Percentiles rank a stretch among this genome's conserved stretches.
These are phyloP conservation scores for Microctonus hyperodae DNA, from an alignment of 2,888 invertebrate genomes.

Conservation along the genomic window DNA sequence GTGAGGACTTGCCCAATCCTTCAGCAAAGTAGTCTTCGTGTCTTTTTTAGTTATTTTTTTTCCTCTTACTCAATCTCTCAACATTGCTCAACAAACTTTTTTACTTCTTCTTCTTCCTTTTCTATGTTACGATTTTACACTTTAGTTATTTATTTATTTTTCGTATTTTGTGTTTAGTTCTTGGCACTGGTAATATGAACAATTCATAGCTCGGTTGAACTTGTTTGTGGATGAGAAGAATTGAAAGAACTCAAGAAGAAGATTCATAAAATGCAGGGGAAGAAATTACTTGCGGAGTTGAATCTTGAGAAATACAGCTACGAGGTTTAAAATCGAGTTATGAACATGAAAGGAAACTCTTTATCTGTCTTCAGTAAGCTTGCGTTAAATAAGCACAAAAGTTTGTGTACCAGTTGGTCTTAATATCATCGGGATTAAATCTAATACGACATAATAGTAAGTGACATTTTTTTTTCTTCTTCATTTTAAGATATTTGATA, in stretches of 20 bases:
- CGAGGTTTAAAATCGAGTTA: slow-evolving; percentile 7
- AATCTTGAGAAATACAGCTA: not conserved
- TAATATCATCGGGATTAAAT: not conserved
- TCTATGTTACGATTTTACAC: too few relatives aligned
- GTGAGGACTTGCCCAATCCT: slow-evolving; percentile 1
- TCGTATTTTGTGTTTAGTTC: not conserved
- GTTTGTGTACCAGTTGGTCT: not conserved
- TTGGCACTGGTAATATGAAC: not conserved
- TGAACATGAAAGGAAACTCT: not conserved
- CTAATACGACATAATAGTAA: not conserved
- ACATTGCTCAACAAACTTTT: slow-evolving; percentile 14
- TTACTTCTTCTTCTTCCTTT: not conserved
- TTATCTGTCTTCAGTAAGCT: not conserved
- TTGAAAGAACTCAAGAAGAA: not conserved
- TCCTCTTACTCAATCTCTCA: not conserved
- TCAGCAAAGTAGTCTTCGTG: not conserved
- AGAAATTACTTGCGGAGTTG: not conserved
- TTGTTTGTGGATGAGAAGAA: not conserved
- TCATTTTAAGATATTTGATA: too few relatives aligned
- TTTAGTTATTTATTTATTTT: not conserved
- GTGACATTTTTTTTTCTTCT: not conserved
- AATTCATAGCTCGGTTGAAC: not conserved
- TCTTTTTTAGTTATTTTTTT: too few relatives aligned
- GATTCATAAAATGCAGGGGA: not conserved
- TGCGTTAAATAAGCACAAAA: not conserved